Evolutionary conservation across 2,797 vertebrate species (phyloP), one percentile per base, ranked within the genome.

Genomic region (Fratercula arctica): DNA sequence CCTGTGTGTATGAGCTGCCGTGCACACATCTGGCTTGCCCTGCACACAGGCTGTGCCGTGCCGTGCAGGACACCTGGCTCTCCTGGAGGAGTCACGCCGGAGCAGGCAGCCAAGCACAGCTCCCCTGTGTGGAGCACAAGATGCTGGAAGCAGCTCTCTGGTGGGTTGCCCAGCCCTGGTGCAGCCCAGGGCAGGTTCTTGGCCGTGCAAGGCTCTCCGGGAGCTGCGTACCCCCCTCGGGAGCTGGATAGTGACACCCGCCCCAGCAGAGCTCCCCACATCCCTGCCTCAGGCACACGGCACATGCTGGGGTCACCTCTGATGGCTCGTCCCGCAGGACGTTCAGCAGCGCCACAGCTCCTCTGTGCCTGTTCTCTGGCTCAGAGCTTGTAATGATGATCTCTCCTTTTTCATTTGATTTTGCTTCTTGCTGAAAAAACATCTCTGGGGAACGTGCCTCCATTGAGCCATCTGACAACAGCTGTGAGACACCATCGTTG

Each of bases 271-370:
- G 14, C 31, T 76, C 31, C 66, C 57, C 13, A 10, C 18, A 13
- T 37, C 31, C 37, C 31, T 31, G 28, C 2, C 2, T 18, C 7
- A 0, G 0, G 33, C 37, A 41, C 0, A 0, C 0, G 2, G 26
- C 25, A 33, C 1, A 1, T 1, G 3, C 21, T 15, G 25, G 48
- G 25, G 51, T 31, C 1, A 1, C 23, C 29, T 9, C 76, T 5
- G 53, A 11, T 16, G 43, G 41, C 16, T 51, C 0, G 0, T 64
- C 41, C 29, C 0, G 1, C 10, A 15, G 39, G 23, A 23, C 1
- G 6, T 16, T 33, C 19, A 19, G 53, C 31, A 63, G 33, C 0
- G 2, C 54, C 46, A 4, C 1, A 3, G 31, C 35, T 74, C 5
- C 0, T 29, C 25, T 2, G 5, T 26, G 61, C 33, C 66, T 25